phyloP scores from a whole-genome alignment of 2,113 vertebrate species.

The Cyphomyrus discorhynchus region DNA sequence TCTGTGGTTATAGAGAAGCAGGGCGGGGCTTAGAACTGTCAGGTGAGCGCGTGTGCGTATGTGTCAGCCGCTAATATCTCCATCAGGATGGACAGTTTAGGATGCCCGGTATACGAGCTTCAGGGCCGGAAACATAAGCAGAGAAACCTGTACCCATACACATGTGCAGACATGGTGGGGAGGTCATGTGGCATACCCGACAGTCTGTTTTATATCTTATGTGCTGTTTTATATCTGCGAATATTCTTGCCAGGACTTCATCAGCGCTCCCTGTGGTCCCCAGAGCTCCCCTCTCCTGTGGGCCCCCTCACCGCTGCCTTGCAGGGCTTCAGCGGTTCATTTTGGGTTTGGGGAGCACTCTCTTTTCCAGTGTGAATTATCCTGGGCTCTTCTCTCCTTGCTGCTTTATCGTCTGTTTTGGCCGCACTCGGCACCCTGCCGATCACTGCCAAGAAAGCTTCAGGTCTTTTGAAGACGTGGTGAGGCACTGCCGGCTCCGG shows the following conservation, averaged over 20 bases:
- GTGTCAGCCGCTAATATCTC: neutral
- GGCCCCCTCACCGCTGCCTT: conserved; percentile 66
- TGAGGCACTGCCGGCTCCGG: conserved; percentile 55
- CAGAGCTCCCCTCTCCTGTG: neutral
- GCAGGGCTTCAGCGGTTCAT: conserved; percentile 75
- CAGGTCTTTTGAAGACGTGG: conserved; percentile 65
- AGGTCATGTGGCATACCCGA: neutral
- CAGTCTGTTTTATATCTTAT: neutral
- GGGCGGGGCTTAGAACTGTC: neutral
- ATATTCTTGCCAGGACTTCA: neutral
- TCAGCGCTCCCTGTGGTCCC: neutral
- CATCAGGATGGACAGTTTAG: neutral
- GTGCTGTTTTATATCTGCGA: neutral
- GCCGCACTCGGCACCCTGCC: conserved; percentile 61
- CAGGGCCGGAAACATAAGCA: neutral
- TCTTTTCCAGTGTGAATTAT: conserved; percentile 77
- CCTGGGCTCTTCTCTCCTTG: conserved; percentile 58
- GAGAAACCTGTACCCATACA: neutral
- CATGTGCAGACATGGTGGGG: neutral
- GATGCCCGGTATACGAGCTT: neutral
- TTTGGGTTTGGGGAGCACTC: conserved; percentile 75
- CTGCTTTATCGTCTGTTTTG: conserved; percentile 73
- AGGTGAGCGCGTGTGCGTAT: neutral
- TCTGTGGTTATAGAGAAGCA: neutral
- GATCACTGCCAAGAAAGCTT: conserved; percentile 51